These are phyloP conservation scores for Hemiprocne comata DNA, from an alignment of 2,113 vertebrate species.

Conservation along the genomic window DNA sequence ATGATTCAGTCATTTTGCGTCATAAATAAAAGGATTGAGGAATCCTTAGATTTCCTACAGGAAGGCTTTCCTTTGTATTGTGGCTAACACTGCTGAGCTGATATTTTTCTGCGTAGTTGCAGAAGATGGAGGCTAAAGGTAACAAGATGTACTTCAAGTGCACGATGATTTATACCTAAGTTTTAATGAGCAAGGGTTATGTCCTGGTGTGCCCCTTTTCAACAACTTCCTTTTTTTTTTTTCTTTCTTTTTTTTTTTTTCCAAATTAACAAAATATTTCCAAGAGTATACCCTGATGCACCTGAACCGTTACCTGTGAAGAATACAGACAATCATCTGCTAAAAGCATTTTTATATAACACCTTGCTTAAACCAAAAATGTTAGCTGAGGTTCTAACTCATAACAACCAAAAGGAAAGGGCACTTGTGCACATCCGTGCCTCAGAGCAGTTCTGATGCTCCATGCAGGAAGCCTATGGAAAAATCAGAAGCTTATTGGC, in stretches of 20 bases:
- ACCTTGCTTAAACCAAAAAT: slow-evolving; percentile 3
- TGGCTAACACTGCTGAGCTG: neutral
- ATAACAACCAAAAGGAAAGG: neutral
- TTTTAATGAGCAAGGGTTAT: slow-evolving; percentile 35
- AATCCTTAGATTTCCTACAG: slow-evolving; percentile 38
- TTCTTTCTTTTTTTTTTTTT: neutral
- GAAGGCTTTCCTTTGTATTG: slow-evolving; percentile 34
- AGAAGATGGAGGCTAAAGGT: neutral
- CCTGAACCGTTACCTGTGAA: neutral
- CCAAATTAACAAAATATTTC: neutral
- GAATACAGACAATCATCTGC: neutral
- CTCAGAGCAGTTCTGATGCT: neutral
- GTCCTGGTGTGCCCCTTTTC: neutral
- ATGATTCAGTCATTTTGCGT: neutral
- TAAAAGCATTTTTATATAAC: neutral
- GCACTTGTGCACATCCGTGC: neutral
- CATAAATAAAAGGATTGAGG: slow-evolving; percentile 41
- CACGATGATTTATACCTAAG: neutral
- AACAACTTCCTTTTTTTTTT: neutral
- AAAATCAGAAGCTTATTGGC: neutral
- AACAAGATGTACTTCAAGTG: neutral
- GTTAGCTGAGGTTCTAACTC: neutral
- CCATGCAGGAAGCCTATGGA: neutral
- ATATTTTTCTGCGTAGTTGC: slow-evolving; percentile 13
- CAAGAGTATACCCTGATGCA: neutral